Evolutionary conservation across 2,888 invertebrate genomes (phyloP).

Genomic region (Tineola bisselliella): DNA sequence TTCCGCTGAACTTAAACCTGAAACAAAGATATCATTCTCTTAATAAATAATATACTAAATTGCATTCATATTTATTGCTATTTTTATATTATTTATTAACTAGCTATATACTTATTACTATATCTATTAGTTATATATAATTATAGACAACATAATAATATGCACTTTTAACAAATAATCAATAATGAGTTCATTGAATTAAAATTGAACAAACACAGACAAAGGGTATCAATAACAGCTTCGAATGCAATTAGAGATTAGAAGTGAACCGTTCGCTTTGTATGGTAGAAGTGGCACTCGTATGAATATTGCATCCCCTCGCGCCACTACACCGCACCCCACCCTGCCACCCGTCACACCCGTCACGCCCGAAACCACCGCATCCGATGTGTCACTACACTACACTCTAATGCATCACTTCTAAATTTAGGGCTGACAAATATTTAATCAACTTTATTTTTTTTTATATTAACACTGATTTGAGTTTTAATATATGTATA

Average conservation of each 20-base stretch:
- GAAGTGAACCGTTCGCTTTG: neutral
- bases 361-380: conserved; percentile 18
- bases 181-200: neutral
- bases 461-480: no score
- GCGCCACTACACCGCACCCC: conserved; percentile 23
- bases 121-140: no score
- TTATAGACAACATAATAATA: no score
- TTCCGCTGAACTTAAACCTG: conserved; percentile 66
- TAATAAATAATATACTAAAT: no score
- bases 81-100: no score
- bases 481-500: no score
- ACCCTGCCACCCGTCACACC: conserved; percentile 23
- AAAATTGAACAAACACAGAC: neutral
- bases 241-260: neutral
- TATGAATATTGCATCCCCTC: conserved; percentile 49
- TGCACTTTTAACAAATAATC: no score
- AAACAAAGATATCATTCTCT: conserved; percentile 21
- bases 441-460: neutral
- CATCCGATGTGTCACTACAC: conserved; percentile 15
- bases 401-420: conserved; percentile 14
- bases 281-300: conserved; percentile 32
- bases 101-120: no score
- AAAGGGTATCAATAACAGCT: neutral
- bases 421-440: neutral
- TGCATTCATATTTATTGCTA: neutral